Conservation (phyloP, 2,888 invertebrate genomes). For the Diarsia dahlii region DNA sequence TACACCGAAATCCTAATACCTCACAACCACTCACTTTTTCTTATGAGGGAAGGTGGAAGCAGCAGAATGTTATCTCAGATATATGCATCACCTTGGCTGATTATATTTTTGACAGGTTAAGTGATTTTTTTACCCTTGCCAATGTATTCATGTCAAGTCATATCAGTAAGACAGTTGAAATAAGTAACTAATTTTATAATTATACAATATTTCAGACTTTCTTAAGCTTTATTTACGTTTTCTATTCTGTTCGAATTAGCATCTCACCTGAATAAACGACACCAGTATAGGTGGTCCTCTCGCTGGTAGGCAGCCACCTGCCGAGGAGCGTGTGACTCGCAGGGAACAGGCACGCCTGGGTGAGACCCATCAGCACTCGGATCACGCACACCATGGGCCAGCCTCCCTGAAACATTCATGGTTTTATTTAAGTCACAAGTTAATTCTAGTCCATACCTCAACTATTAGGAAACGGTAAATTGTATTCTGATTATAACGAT, state of each 20-base stretch:
- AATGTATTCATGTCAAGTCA: too few species aligned
- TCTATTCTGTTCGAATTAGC: not conserved
- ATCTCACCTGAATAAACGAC: slow-evolving; percentile 89
- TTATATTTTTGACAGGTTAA: too few species aligned
- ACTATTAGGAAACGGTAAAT: not conserved
- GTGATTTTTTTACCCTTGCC: too few species aligned
- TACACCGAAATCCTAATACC: not conserved
- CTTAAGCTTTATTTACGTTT: not conserved
- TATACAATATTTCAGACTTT: not conserved
- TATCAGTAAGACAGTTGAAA: not conserved
- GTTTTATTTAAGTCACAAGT: not conserved
- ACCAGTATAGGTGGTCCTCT: slow-evolving; percentile 88
- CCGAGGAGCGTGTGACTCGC: slow-evolving; percentile 92
- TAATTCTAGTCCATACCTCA: not conserved
- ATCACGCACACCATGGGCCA: slow-evolving; percentile 91
- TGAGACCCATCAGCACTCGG: slow-evolving; percentile 93
- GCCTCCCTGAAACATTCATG: slow-evolving; percentile 78
- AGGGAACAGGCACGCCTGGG: slow-evolving; percentile 92
- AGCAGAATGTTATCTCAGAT: not conserved
- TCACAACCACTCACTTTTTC: not conserved
- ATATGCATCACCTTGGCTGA: too few species aligned
- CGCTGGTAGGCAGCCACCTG: slow-evolving; percentile 92
- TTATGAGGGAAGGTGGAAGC: not conserved
- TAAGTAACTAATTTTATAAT: not conserved
- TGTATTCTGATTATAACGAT: not conserved